Conservation (phyloP, 2,113 vertebrate genomes). For the Corythoichthys haematopterus region DNA sequence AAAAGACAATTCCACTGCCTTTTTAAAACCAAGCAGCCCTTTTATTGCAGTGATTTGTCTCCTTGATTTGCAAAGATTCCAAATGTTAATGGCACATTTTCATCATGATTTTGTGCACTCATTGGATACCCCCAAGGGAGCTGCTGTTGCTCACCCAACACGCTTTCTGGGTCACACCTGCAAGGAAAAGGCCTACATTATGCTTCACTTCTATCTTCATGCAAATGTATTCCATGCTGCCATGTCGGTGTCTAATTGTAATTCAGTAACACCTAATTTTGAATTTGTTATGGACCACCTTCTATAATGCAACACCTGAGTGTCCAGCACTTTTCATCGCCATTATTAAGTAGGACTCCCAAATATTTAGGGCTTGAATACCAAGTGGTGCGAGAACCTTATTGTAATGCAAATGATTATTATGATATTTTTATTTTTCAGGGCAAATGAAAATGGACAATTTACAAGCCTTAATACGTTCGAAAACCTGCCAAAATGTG, state of each 20-base stretch:
- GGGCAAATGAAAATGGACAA: too few species aligned
- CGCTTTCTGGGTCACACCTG: conserved; percentile 59
- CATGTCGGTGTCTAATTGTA: conserved; percentile 54
- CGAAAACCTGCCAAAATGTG: too few species aligned
- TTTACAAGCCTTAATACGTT: too few species aligned
- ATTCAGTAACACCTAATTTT: conserved; percentile 55
- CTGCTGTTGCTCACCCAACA: conserved; percentile 39
- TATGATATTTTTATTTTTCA: too few species aligned
- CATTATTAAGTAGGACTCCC: conserved; percentile 14
- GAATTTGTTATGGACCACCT: conserved; percentile 58
- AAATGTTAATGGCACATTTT: conserved; percentile 52
- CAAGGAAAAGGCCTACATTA: conserved; percentile 28
- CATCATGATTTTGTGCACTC: conserved; percentile 34
- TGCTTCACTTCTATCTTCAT: conserved; percentile 20
- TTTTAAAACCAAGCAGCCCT: conserved; percentile 11
- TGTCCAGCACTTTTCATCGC: conserved; percentile 29
- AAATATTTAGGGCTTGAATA: not conserved
- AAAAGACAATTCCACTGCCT: not conserved
- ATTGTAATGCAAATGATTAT: too few species aligned
- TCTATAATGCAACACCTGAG: conserved; percentile 47
- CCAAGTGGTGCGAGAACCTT: too few species aligned
- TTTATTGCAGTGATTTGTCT: conserved; percentile 9
- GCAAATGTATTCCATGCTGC: conserved; percentile 40
- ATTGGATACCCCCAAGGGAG: conserved; percentile 31
- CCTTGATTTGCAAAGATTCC: conserved; percentile 21